Conservation (phyloP, 2,113 vertebrate species). For the Centropus unirufus region DNA sequence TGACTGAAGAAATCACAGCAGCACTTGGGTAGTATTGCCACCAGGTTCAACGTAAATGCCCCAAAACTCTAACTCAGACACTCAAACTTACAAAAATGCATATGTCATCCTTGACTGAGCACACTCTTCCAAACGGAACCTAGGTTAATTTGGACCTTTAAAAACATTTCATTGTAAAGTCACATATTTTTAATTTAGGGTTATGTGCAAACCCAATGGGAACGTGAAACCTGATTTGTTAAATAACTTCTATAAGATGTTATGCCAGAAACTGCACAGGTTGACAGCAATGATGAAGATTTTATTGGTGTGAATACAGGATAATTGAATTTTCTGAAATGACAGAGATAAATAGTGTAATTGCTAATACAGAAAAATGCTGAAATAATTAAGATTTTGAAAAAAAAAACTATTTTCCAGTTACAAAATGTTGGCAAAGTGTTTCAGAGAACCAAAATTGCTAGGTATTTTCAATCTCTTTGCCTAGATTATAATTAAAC, state of each 20-base stretch:
- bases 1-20: background rate
- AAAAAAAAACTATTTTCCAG: background rate
- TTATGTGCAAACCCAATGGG: conserved; percentile 4
- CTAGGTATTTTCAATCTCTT: background rate
- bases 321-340: conserved; percentile 9
- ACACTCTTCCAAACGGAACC: background rate
- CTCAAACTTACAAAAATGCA: background rate
- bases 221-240: conserved; percentile 11
- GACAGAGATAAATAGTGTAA: background rate
- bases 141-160: background rate
- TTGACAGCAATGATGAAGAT: background rate
- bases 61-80: background rate
- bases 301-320: background rate
- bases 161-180: background rate
- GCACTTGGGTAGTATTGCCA: background rate
- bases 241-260: conserved; percentile 18
- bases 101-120: background rate
- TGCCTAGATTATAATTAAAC: background rate
- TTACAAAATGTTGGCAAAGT: background rate
- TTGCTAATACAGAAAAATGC: background rate
- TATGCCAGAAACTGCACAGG: background rate
- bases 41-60: background rate
- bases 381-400: background rate
- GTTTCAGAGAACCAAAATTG: background rate
- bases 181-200: background rate